Evolutionary conservation across 2,113 vertebrate genomes (phyloP).

Genomic region (Tyrannus savana): DNA sequence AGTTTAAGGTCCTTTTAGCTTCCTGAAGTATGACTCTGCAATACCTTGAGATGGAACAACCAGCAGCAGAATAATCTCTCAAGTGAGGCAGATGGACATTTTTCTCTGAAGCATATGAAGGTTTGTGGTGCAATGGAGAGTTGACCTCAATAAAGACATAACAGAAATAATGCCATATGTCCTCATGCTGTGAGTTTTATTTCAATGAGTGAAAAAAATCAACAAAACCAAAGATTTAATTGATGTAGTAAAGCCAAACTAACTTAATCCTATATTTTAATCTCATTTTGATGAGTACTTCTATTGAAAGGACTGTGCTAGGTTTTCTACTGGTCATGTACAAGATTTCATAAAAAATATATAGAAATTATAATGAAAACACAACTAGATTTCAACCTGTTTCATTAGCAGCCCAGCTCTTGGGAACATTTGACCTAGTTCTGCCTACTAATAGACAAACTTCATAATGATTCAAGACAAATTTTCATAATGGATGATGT

Average conservation of each 20-base stretch:
- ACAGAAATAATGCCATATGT: background rate
- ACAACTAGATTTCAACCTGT: slow-evolving; percentile 11
- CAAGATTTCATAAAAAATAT: slow-evolving; percentile 17
- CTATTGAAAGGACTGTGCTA: background rate
- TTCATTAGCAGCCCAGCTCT: slow-evolving; percentile 27
- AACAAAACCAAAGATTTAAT: background rate
- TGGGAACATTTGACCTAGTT: slow-evolving; percentile 51
- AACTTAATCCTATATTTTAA: background rate
- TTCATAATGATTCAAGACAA: background rate
- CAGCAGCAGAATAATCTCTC: background rate
- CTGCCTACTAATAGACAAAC: slow-evolving; percentile 10
- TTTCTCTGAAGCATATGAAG: background rate
- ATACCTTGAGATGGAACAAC: background rate
- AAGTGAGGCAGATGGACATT: background rate
- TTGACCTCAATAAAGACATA: background rate
- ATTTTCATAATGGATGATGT: slow-evolving; percentile 21
- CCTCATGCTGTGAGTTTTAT: background rate
- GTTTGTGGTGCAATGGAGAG: background rate
- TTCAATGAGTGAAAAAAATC: background rate
- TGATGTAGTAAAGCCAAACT: background rate
- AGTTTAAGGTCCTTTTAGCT: background rate
- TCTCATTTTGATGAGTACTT: background rate
- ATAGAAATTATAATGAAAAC: background rate
- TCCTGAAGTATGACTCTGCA: background rate
- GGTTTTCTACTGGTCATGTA: background rate